Base-by-base conservation (phyloP, 2,888 invertebrate genomes). In the Psylliodes chrysocephalus region DNA sequence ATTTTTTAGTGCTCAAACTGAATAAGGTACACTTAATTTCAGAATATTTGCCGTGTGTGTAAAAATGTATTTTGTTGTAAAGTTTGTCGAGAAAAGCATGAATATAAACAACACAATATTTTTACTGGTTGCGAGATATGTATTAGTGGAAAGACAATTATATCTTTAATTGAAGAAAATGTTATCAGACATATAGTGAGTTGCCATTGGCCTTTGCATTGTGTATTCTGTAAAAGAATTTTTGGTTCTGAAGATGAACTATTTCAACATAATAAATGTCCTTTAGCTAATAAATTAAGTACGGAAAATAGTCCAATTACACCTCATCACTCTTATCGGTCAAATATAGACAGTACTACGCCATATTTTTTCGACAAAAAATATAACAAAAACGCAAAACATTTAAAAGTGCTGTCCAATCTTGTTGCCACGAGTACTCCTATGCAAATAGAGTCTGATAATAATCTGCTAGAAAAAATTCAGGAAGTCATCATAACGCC, bases 31-130 rank as follows among this genome's bases (percentile, higher is more conserved):
- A 30, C 14, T 25, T 25, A n/a, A 4, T 78, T 78, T 55, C 61
- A 80, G 79, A 77, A 78, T 67, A 70, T 72, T 15, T 81, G 81
- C 62, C 72, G 77, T 47, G 55, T 78, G 8, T 81, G 81, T 68
- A 59, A 61, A 30, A 73, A 75, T 71, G 69, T 72, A 17, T 79
- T 78, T 68, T 81, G 81, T 70, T 81, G 81, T 60, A 61, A 71
- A 71, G 69, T 69, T 25, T 81, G 81, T 67, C 78, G 81, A 5
- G 57, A 68, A 25, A 72, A 75, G 46, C 81, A 81, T 62, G 80
- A 80, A 72, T 54, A 62, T 49, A 54, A 63, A 10, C 25, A 60
- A 10, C 81, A 81, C 60, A 64, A 72, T 38, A 67, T 79, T 12
- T 62, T 74, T 57, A 72, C 75, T 1, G 72, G 75, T 8, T 81